phyloP scores from a whole-genome alignment of 2,113 vertebrate genomes.

The Lanius ludovicianus region DNA sequence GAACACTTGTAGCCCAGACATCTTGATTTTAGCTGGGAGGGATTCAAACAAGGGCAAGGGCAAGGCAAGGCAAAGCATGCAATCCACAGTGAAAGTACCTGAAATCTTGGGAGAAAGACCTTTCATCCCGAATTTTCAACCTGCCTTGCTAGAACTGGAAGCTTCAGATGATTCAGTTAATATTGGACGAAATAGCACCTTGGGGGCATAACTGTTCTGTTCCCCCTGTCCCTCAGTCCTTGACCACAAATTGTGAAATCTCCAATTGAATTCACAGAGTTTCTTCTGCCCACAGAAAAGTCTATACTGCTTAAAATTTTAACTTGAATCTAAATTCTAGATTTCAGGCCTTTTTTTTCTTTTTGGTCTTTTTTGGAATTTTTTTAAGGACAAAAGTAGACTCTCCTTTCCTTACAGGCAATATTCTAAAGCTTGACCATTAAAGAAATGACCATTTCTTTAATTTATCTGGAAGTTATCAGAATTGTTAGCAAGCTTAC shows the following conservation, averaged over 20 bases:
- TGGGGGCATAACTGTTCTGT: neutral
- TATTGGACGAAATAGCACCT: neutral
- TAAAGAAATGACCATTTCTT: neutral
- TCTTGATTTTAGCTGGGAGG: neutral
- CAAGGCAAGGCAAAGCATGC: too few species aligned
- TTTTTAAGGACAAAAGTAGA: neutral
- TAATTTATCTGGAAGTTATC: neutral
- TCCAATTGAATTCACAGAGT: neutral
- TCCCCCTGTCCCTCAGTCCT: neutral
- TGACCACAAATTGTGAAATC: neutral
- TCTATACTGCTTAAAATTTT: neutral
- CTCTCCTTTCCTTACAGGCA: neutral
- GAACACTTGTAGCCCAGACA: fast-evolving
- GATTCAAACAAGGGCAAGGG: neutral
- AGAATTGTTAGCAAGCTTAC: neutral
- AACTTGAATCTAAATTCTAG: neutral
- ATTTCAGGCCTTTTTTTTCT: neutral
- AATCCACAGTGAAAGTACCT: neutral
- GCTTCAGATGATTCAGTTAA: neutral
- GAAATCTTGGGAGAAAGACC: neutral
- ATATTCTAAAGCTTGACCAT: neutral
- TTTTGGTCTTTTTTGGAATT: neutral
- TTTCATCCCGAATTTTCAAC: neutral
- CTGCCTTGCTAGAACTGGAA: neutral
- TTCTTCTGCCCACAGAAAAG: neutral